These are phyloP conservation scores for Gulo gulo DNA, from an alignment of 2,113 vertebrate genomes.

Conservation along the genomic window DNA sequence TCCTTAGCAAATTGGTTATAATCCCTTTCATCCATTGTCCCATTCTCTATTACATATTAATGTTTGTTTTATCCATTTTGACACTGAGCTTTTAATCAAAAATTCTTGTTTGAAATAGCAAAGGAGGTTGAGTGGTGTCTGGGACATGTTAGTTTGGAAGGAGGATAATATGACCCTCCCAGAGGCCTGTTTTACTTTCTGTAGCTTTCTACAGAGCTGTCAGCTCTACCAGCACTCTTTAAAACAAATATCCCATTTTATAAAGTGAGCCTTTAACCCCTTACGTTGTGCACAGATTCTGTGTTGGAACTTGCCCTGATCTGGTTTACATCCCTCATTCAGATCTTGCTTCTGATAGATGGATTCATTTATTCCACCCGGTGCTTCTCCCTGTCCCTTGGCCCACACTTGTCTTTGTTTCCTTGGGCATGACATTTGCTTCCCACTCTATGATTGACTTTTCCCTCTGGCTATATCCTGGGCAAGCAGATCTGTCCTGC, in stretches of 20 bases:
- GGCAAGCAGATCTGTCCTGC: background rate
- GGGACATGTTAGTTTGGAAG: background rate
- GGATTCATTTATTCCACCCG: background rate
- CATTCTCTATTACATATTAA: background rate
- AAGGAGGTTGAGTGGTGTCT: background rate
- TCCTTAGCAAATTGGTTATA: background rate
- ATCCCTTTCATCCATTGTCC: background rate
- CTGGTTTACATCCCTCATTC: background rate
- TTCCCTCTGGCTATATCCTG: background rate
- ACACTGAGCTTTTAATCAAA: background rate
- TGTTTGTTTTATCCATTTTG: background rate
- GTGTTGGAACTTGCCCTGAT: background rate
- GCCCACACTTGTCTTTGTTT: background rate
- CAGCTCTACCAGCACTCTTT: background rate
- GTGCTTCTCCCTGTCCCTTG: background rate
- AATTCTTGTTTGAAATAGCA: conserved; percentile 9
- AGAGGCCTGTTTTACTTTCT: background rate
- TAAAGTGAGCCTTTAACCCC: background rate
- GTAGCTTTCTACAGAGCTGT: background rate
- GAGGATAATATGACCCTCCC: background rate
- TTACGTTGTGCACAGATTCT: background rate
- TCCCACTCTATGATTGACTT: background rate
- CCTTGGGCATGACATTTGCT: background rate
- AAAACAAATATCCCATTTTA: background rate
- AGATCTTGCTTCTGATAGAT: background rate